Evolutionary conservation across 2,888 invertebrate species (phyloP).

Genomic region (Nudaria mundana): DNA sequence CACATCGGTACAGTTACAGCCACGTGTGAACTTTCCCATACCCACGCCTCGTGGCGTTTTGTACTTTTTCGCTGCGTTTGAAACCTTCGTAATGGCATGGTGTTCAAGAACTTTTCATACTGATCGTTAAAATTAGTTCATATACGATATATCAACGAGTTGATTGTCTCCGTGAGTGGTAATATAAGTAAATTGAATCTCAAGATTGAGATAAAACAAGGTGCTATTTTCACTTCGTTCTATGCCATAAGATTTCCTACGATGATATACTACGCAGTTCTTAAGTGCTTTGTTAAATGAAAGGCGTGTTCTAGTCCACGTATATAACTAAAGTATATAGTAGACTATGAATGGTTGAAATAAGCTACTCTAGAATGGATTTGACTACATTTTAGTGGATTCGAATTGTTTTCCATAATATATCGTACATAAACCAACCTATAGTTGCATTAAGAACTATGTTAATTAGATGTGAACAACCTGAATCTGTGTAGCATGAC

Average conservation of each 20-base stretch:
- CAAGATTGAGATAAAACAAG: no score
- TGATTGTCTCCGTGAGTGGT: no score
- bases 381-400: background rate
- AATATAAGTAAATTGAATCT: no score
- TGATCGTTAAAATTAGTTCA: background rate
- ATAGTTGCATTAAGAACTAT: background rate
- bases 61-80: conserved; percentile 53
- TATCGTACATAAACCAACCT: no score
- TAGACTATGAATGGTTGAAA: conserved; percentile 1
- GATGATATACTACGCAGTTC: no score
- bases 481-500: no score
- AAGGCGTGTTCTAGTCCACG: background rate
- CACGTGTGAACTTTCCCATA: conserved; percentile 81
- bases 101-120: conserved; percentile 40
- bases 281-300: conserved; percentile 2
- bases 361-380: no score
- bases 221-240: no score
- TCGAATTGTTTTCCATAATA: background rate
- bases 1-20: conserved; percentile 56
- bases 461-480: no score
- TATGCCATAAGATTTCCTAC: no score
- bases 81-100: conserved; percentile 46
- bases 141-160: background rate
- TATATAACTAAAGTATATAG: conserved; percentile 1
- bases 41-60: conserved; percentile 68